Evolutionary conservation across 2,888 invertebrate genomes (phyloP).

Genomic region (Spodoptera littoralis): DNA sequence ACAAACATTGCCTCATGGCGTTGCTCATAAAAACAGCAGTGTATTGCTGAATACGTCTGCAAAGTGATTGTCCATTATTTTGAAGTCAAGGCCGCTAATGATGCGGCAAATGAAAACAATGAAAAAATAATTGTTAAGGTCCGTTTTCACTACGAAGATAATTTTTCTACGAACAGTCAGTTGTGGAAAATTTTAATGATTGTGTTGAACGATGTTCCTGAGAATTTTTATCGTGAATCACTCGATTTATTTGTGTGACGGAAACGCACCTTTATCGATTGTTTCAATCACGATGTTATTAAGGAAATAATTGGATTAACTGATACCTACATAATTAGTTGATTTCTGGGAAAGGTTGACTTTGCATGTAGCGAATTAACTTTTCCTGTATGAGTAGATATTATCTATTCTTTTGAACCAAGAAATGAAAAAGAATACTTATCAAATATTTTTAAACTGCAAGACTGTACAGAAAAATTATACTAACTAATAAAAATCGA

Average conservation of each 20-base stretch:
- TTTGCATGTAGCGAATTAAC: too few species aligned
- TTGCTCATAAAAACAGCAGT: conserved; percentile 43
- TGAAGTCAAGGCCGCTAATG: conserved; percentile 71
- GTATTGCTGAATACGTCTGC: conserved; percentile 49
- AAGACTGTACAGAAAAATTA: background rate
- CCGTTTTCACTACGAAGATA: background rate
- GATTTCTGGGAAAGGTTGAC: conserved; percentile 10
- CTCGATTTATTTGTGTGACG: too few species aligned
- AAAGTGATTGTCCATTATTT: conserved; percentile 63
- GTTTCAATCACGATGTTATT: conserved; percentile 40
- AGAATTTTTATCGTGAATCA: too few species aligned
- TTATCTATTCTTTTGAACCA: too few species aligned
- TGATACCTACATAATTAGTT: conserved; percentile 1
- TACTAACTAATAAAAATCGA: too few species aligned
- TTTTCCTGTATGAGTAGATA: too few species aligned
- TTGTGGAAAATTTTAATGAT: too few species aligned
- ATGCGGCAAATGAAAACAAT: conserved; percentile 79
- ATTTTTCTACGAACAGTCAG: too few species aligned
- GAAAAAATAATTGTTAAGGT: conserved; percentile 55
- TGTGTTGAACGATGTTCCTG: too few species aligned
- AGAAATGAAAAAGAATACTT: too few species aligned
- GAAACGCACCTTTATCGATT: conserved; percentile 5
- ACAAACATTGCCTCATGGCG: conserved; percentile 50
- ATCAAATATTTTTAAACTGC: too few species aligned
- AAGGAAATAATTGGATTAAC: conserved; percentile 34